Evolutionary conservation across 1,140 invertebrate genomes (phyloP), one percentile per base, ranked within the genome.

Genomic region (Kradibia gibbosae): DNA sequence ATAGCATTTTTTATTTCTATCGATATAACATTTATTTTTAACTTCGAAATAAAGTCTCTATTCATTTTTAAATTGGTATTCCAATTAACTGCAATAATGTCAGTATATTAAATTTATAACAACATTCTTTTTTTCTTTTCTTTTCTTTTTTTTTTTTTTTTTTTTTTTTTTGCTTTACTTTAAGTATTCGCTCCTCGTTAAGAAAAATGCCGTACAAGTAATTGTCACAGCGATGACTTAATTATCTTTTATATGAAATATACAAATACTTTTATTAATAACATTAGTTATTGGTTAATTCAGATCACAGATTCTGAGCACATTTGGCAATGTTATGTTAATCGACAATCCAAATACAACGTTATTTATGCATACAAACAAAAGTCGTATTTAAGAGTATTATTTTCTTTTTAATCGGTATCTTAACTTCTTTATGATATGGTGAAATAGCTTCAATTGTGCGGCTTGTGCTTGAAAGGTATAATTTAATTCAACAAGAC

Each of bases 221-320:
- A 10, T 11, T 31, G 31, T 70, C 31, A 70, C 34, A 48, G n/a
- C 55, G 7, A 42, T 20, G 65, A 70, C 45, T 42, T 72, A 65
- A 28, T 7, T 77, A n/a, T 60, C 36, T 79, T 79, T 79, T 25
- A 11, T 45, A 78, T 60, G 4, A 55, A 72, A 79, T 62, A 13
- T 72, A 45, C 65, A 57, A 79, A 36, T 79, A 72, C 31, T 72
- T 78, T 71, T 50, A 72, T 42, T 45, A 60, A 72, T 39, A 34
- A 28, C n/a, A n/a, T n/a, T 13, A 50, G n/a, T 55, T 72, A 72
- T 72, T 42, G 31, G 4, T 45, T 80, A 74, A 72, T 71, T 82
- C 53, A 48, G 57, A 82, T 82, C 81, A 82, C 81, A 82, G 76
- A 25, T 45, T 65, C 42, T 71, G n/a, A 78, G 81, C 76, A 78